These are phyloP conservation scores for Eurystomus glaucurus DNA, from an alignment of 2,797 vertebrate genomes.

Conservation along the genomic window DNA sequence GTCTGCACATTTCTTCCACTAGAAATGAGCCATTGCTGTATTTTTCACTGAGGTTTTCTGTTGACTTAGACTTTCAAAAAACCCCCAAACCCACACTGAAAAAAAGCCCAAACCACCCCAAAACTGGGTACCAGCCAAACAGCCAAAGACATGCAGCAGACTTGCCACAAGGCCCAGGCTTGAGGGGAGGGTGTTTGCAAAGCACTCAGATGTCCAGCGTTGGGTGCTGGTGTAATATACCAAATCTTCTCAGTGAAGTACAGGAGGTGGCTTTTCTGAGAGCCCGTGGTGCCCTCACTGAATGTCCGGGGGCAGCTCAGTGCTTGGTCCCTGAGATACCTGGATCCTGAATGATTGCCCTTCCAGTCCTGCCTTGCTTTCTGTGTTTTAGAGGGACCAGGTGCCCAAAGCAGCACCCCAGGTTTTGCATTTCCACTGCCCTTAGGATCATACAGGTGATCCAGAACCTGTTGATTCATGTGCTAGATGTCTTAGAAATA, in stretches of 20 bases:
- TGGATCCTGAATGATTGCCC: neutral
- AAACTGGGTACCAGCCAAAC: neutral
- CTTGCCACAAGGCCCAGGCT: accelerated
- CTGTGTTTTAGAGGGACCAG: neutral
- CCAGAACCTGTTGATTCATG: neutral
- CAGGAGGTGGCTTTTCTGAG: neutral
- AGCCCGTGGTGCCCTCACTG: neutral
- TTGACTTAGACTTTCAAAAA: neutral
- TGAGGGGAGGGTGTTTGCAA: neutral
- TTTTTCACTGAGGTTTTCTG: neutral
- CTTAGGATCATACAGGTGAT: neutral
- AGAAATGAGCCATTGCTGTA: accelerated
- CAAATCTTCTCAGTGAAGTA: neutral
- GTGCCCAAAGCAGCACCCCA: accelerated
- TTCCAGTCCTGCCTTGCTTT: neutral
- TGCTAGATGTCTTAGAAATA: neutral
- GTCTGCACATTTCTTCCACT: neutral
- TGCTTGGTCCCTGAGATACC: neutral
- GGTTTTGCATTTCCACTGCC: neutral
- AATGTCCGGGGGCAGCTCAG: accelerated
- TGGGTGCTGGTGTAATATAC: neutral
- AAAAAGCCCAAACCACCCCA: accelerated
- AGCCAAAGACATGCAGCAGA: neutral
- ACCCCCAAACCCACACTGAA: neutral
- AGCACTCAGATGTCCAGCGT: neutral